Conservation (phyloP, 2,888 invertebrate species). For the Ectemnius continuus region DNA sequence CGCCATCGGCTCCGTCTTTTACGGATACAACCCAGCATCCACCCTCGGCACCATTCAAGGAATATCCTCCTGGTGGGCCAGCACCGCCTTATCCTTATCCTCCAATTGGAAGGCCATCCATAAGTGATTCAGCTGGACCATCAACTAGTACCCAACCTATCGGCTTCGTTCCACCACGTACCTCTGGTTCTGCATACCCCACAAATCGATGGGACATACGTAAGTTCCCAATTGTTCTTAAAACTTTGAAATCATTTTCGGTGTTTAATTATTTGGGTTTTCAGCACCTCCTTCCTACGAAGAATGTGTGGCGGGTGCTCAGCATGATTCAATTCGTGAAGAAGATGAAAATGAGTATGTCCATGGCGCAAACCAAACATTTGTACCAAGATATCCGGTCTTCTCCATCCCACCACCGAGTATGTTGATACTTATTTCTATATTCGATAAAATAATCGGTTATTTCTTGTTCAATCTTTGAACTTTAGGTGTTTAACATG, state of each 20-base stretch:
- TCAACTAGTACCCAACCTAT: not conserved
- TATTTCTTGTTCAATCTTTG: too few species aligned
- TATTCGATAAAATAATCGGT: too few species aligned
- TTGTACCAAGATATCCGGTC: slow-evolving; percentile 52
- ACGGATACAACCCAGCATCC: not conserved
- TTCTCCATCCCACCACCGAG: slow-evolving; percentile 37
- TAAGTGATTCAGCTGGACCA: too few species aligned
- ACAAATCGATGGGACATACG: slow-evolving; percentile 29
- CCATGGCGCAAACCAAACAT: slow-evolving; percentile 34
- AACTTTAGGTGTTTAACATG: too few species aligned
- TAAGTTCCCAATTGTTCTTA: slow-evolving; percentile 18
- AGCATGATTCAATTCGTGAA: slow-evolving; percentile 37
- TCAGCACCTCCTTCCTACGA: slow-evolving; percentile 59
- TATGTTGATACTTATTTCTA: slow-evolving; percentile 17
- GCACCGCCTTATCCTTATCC: not conserved
- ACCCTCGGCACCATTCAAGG: slow-evolving; percentile 15
- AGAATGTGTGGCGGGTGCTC: slow-evolving; percentile 39
- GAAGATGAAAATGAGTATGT: slow-evolving; percentile 42
- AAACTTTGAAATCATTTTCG: not conserved
- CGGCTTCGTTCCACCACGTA: slow-evolving; percentile 3
- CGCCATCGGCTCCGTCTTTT: slow-evolving; percentile 7
- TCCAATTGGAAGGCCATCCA: not conserved
- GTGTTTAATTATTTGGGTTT: not conserved
- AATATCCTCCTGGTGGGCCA: not conserved
- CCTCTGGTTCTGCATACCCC: not conserved